Conservation (phyloP, 2,888 invertebrate genomes). For the Parapristionchus giblindavisi region DNA sequence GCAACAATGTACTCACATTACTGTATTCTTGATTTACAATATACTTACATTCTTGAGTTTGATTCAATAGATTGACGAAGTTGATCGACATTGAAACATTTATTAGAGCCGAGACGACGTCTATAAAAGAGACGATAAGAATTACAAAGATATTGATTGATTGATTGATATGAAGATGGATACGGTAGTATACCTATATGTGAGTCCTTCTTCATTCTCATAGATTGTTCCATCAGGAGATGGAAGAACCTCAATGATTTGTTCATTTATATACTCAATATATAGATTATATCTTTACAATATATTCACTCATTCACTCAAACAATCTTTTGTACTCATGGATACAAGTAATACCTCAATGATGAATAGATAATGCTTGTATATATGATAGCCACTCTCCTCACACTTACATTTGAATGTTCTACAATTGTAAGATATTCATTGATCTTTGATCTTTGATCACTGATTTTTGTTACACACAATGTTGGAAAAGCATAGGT, state of each 20-base stretch:
- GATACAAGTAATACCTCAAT: conserved; percentile 18
- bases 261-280: not conserved
- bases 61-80: not conserved
- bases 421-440: not conserved
- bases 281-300: not conserved
- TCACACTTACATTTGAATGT: conserved; percentile 31
- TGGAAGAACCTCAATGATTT: conserved; percentile 12
- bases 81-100: conserved; percentile 15
- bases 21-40: not conserved
- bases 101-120: conserved; percentile 36
- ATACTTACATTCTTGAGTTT: not conserved
- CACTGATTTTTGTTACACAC: too few relatives aligned
- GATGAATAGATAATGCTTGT: conserved; percentile 27
- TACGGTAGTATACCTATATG: conserved; percentile 31
- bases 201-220: conserved; percentile 36
- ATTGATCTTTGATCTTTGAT: not conserved
- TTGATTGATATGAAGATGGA: too few relatives aligned
- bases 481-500: too few relatives aligned
- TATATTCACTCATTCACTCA: too few relatives aligned
- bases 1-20: not conserved
- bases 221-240: conserved; percentile 32
- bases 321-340: not conserved
- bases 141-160: not conserved
- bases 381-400: conserved; percentile 15
- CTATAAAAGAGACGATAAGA: not conserved